Evolutionary conservation across 2,888 invertebrate species (phyloP).

Genomic region (Chironomus riparius): DNA sequence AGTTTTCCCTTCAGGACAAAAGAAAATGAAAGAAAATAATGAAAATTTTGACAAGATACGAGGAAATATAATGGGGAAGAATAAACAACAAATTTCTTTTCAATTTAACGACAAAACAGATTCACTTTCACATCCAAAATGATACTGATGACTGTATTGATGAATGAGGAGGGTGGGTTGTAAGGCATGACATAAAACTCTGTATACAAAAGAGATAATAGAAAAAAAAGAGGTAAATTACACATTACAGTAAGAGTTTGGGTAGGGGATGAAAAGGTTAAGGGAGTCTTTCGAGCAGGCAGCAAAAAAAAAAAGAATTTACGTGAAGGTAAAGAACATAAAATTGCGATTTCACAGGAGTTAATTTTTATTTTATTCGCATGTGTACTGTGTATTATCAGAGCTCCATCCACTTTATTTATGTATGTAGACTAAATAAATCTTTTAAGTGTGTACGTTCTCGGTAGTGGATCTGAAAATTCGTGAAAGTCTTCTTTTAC

Average conservation of each 20-base stretch:
- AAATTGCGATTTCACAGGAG: slow-evolving; percentile 13
- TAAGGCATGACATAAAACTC: no score
- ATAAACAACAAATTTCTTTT: no score
- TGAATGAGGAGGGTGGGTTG: no score
- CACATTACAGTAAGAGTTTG: neutral
- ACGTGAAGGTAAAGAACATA: slow-evolving; percentile 16
- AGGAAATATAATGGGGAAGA: no score
- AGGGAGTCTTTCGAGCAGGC: neutral
- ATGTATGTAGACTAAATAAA: slow-evolving; percentile 9
- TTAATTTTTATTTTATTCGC: slow-evolving; percentile 27
- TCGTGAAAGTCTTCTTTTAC: neutral
- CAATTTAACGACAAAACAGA: no score
- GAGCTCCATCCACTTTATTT: slow-evolving; percentile 10
- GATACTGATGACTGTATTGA: no score
- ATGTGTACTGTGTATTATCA: neutral
- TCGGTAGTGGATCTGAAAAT: neutral
- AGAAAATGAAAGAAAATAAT: no score
- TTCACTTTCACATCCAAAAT: no score
- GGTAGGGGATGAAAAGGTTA: neutral
- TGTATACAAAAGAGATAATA: neutral
- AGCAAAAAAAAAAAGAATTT: neutral
- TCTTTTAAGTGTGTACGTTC: neutral
- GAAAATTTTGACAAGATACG: no score
- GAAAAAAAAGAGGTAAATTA: slow-evolving; percentile 22
- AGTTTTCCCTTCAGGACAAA: no score